Evolutionary conservation across 1,140 invertebrate genomes (phyloP).

Genomic region (Trissolcus basalis): DNA sequence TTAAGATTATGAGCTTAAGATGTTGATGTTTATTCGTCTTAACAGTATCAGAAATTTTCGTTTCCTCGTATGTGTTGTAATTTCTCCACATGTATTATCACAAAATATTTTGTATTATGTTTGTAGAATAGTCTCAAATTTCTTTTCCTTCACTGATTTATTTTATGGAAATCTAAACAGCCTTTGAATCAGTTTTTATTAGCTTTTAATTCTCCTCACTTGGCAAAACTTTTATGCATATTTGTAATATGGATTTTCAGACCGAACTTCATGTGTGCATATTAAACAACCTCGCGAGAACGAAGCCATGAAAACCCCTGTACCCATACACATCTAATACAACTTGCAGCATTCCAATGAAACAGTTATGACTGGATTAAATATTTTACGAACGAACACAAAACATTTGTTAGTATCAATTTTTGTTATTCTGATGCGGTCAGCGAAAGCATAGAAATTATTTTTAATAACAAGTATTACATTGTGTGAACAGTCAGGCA

Average conservation of each 20-base stretch:
- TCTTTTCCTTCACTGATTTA: too few species aligned
- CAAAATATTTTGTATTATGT: too few species aligned
- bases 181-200: too few species aligned
- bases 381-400: neutral
- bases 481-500: too few species aligned
- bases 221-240: too few species aligned
- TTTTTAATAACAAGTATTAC: neutral
- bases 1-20: constrained; percentile 69
- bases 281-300: too few species aligned
- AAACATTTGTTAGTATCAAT: neutral
- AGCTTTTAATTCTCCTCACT: too few species aligned
- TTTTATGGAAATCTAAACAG: too few species aligned
- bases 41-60: constrained; percentile 50
- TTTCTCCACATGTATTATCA: neutral
- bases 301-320: too few species aligned
- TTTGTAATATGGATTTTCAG: too few species aligned
- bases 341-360: constrained; percentile 2
- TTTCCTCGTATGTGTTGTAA: neutral
- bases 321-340: constrained; percentile 1
- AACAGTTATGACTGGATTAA: neutral
- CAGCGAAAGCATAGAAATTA: neutral
- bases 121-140: too few species aligned
- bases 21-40: constrained; percentile 64
- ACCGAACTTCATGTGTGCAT: too few species aligned
- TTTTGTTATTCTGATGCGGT: neutral